Evolutionary conservation across 2,797 vertebrate genomes (phyloP), one percentile per base, ranked within the genome.

Genomic region (Bradypodion ventrale): DNA sequence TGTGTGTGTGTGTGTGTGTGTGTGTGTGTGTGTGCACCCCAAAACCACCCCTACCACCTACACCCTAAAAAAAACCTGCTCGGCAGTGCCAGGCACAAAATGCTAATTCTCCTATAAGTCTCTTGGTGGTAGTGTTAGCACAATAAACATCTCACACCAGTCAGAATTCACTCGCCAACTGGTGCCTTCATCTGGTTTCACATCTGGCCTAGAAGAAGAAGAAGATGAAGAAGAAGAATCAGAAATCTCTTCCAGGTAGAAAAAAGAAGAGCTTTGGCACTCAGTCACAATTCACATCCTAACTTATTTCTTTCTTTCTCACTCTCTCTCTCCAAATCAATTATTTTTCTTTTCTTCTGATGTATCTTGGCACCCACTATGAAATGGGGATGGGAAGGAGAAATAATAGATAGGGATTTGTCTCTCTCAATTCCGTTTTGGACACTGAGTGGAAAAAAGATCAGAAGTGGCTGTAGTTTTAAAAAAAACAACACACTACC

Each of bases 71-170:
- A n/a, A n/a, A n/a, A n/a, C n/a, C n/a, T n/a, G n/a, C n/a, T n/a
- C n/a, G n/a, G n/a, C n/a, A n/a, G n/a, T n/a, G n/a, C n/a, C n/a
- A n/a, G n/a, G n/a, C n/a, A n/a, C n/a, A n/a, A n/a, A n/a, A n/a
- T 74, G 65, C 13, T 10, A 19, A 82, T 92, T 69, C 89, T 89
- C 84, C 83, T 7, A 4, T 46, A 23, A 78, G 82, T 93, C 94
- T 93, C 93, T 93, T 92, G 93, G 92, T 93, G 93, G 93, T 91
- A 94, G 86, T 92, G 84, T 94, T 92, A 69, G 91, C 91, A 85
- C 88, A 91, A 92, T 23, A 70, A 89, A 91, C 73, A 25, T 49
- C 40, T 76, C 83, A 23, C 66, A 9, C n/a, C n/a, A n/a, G n/a
- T n/a, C n/a, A n/a, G n/a, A n/a, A n/a, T n/a, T n/a, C n/a, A n/a